Conservation (phyloP, 1,140 invertebrate genomes). For the Diabrotica virgifera region DNA sequence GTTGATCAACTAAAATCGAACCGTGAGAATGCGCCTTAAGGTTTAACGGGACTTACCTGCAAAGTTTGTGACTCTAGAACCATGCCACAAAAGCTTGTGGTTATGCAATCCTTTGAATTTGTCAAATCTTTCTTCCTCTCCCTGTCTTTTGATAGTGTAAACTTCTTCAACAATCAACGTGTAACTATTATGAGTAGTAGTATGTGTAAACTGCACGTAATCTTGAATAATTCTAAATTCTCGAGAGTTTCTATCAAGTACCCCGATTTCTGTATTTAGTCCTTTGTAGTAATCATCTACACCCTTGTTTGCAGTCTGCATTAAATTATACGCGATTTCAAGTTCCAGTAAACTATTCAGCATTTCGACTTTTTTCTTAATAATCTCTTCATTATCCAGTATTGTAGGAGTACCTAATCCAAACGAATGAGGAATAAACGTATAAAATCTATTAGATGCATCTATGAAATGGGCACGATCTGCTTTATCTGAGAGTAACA, state of each 20-base stretch:
- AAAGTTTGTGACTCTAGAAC: conserved; percentile 91
- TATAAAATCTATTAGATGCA: conserved; percentile 79
- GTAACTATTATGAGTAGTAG: conserved; percentile 75
- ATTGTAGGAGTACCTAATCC: conserved; percentile 80
- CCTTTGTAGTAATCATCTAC: conserved; percentile 89
- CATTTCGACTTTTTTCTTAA: conserved; percentile 86
- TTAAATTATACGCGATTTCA: conserved; percentile 88
- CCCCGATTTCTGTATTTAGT: conserved; percentile 78
- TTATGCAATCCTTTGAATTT: conserved; percentile 83
- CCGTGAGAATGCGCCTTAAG: too few relatives aligned
- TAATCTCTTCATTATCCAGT: conserved; percentile 72
- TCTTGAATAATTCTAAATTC: conserved; percentile 74
- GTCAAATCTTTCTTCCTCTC: conserved; percentile 79
- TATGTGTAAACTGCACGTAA: conserved; percentile 88
- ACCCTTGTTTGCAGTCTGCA: conserved; percentile 67
- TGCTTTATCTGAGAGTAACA: conserved; percentile 56
- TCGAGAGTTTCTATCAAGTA: conserved; percentile 64
- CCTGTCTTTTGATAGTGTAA: conserved; percentile 74
- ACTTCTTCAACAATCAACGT: conserved; percentile 72
- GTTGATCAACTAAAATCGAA: too few relatives aligned
- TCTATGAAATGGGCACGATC: conserved; percentile 67
- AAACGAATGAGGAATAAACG: conserved; percentile 92
- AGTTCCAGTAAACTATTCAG: conserved; percentile 90
- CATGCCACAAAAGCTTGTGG: conserved; percentile 92
- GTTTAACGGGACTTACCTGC: conserved; percentile 84